These are phyloP conservation scores for Austrolebias charrua DNA, from an alignment of 2,797 vertebrate species.

Conservation along the genomic window DNA sequence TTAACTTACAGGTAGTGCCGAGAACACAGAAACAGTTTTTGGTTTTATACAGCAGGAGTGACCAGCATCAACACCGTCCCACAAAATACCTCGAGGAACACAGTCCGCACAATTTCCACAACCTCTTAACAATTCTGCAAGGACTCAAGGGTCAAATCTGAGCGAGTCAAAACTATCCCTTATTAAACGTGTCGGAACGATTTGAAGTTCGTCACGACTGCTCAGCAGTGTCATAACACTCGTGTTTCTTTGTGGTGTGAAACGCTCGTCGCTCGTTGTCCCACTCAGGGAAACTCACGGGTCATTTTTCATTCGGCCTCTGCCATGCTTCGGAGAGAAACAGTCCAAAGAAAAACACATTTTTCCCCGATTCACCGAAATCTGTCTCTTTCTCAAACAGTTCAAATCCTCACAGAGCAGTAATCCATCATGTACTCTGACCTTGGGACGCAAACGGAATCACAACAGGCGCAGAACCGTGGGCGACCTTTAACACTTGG, in stretches of 20 bases:
- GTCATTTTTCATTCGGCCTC: constrained; percentile 53
- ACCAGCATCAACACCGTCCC: no score
- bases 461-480: constrained; percentile 23
- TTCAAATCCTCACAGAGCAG: constrained; percentile 54
- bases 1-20: no score
- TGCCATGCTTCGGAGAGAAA: constrained; percentile 24
- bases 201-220: background rate
- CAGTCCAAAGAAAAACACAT: constrained; percentile 34
- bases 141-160: no score
- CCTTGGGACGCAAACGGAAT: constrained; percentile 64
- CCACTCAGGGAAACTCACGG: constrained; percentile 16
- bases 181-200: no score
- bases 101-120: no score
- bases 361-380: constrained; percentile 39
- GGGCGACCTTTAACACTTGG: constrained; percentile 38
- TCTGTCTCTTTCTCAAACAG: constrained; percentile 61
- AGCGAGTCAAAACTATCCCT: no score
- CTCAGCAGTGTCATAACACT: constrained; percentile 14
- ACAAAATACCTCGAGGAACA: no score
- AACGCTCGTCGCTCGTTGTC: constrained; percentile 14
- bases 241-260: background rate
- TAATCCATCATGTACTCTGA: constrained; percentile 72
- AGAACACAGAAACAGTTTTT: no score
- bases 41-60: no score
- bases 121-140: no score